Percentiles rank a stretch among this genome's conserved stretches.
Evolutionary conservation across 2,888 invertebrate genomes (phyloP).

Genomic region (Mythimna lalbum): DNA sequence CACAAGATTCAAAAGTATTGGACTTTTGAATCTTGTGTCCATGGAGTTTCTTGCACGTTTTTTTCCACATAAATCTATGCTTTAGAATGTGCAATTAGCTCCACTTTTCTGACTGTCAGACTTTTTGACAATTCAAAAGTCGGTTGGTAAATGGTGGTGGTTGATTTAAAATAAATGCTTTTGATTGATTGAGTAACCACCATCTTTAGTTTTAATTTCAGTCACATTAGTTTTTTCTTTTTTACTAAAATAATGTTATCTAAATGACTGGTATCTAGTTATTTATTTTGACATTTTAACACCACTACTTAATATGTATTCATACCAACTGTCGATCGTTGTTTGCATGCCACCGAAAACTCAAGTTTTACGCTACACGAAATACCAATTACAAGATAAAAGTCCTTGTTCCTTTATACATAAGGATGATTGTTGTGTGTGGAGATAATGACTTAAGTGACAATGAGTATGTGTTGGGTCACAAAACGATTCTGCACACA

Average conservation of each 20-base stretch:
- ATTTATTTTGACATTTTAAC: constrained; percentile 19
- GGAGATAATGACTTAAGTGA: constrained; percentile 24
- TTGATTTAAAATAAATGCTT: no score
- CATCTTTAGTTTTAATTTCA: not conserved
- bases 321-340: constrained; percentile 37
- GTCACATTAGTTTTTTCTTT: no score
- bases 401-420: not conserved
- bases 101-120: no score
- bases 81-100: no score
- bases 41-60: no score
- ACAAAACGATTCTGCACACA: constrained; percentile 63
- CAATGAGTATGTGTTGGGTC: constrained; percentile 42
- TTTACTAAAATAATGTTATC: not conserved
- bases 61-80: no score
- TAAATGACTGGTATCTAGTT: not conserved
- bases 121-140: no score
- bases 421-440: constrained; percentile 39
- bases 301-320: constrained; percentile 43
- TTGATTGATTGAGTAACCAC: no score
- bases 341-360: constrained; percentile 39
- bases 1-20: no score
- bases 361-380: constrained; percentile 17
- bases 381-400: not conserved
- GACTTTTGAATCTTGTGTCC: no score
- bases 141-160: no score